Percentiles rank a stretch among this genome's conserved stretches.
These are phyloP conservation scores for Xanthorhoe spadicearia DNA, from an alignment of 2,888 invertebrate species.

Conservation along the genomic window DNA sequence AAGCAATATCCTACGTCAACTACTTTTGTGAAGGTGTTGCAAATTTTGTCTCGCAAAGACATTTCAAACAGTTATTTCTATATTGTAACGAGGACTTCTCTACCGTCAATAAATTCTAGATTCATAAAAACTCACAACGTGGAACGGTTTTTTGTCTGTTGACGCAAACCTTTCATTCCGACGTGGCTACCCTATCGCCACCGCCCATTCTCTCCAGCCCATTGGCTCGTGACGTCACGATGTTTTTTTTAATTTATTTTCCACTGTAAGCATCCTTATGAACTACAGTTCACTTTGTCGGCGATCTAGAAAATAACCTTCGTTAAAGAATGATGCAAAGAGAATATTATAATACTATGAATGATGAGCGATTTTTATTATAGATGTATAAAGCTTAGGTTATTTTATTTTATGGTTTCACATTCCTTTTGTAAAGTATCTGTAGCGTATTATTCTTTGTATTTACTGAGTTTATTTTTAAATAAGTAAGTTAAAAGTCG, in stretches of 20 bases:
- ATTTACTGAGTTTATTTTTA: too few relatives aligned
- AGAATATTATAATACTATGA: too few relatives aligned
- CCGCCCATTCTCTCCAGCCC: slow-evolving; percentile 68
- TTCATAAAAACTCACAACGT: neutral
- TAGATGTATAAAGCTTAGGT: neutral
- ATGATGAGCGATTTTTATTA: slow-evolving; percentile 17
- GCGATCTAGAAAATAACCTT: slow-evolving; percentile 41
- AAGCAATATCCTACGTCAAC: too few relatives aligned
- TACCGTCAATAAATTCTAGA: neutral
- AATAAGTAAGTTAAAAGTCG: too few relatives aligned
- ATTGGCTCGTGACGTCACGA: slow-evolving; percentile 79
- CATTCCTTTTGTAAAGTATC: neutral
- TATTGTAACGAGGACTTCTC: too few relatives aligned
- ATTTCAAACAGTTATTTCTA: too few relatives aligned
- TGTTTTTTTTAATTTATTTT: slow-evolving; percentile 72
- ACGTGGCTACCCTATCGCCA: slow-evolving; percentile 54
- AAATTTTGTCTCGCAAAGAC: too few relatives aligned
- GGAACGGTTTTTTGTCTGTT: neutral
- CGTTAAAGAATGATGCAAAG: slow-evolving; percentile 13
- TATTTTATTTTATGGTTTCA: slow-evolving; percentile 5
- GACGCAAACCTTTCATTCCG: neutral
- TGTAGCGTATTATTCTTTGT: neutral
- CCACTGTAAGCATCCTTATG: slow-evolving; percentile 76
- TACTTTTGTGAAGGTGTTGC: too few relatives aligned
- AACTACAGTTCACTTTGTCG: slow-evolving; percentile 64